Evolutionary conservation across 2,797 vertebrate genomes (phyloP).

Genomic region (Malacoctenus gilli): DNA sequence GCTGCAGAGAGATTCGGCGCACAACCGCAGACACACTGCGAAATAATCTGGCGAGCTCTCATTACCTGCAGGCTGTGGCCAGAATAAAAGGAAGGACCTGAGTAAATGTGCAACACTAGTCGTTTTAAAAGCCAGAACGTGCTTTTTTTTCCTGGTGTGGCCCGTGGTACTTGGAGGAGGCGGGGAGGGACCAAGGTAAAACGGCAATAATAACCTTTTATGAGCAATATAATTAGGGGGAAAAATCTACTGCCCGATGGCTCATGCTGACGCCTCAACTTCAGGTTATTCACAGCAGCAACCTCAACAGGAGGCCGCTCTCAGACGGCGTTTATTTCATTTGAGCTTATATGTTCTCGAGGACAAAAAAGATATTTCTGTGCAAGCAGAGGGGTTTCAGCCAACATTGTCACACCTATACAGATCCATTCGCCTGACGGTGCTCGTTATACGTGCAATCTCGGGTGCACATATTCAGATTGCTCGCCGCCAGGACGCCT

Average conservation of each 20-base stretch:
- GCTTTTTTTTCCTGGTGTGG: constrained; percentile 26
- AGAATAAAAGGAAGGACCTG: constrained; percentile 35
- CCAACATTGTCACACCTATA: too few relatives aligned
- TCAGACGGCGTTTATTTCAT: not conserved
- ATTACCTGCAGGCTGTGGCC: constrained; percentile 52
- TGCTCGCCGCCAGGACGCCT: too few relatives aligned
- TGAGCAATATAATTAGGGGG: constrained; percentile 47
- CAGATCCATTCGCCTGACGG: too few relatives aligned
- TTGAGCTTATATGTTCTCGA: too few relatives aligned
- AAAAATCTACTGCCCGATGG: constrained; percentile 19
- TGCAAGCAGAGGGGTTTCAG: too few relatives aligned
- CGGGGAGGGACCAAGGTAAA: constrained; percentile 24
- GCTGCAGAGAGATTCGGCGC: constrained; percentile 39
- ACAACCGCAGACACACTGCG: constrained; percentile 21
- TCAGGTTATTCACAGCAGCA: constrained; percentile 26
- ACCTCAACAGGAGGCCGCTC: constrained; percentile 6
- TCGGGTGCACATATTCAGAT: too few relatives aligned
- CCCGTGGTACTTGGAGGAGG: constrained; percentile 5
- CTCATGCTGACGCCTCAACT: constrained; percentile 38
- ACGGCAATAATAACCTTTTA: constrained; percentile 49
- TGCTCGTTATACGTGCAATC: too few relatives aligned
- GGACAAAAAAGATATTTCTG: too few relatives aligned
- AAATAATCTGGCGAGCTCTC: constrained; percentile 26
- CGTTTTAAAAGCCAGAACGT: constrained; percentile 38
- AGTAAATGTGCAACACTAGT: constrained; percentile 46